Conservation (phyloP, 1,140 invertebrate genomes). For the Stenopsyche tienmushanensis region DNA sequence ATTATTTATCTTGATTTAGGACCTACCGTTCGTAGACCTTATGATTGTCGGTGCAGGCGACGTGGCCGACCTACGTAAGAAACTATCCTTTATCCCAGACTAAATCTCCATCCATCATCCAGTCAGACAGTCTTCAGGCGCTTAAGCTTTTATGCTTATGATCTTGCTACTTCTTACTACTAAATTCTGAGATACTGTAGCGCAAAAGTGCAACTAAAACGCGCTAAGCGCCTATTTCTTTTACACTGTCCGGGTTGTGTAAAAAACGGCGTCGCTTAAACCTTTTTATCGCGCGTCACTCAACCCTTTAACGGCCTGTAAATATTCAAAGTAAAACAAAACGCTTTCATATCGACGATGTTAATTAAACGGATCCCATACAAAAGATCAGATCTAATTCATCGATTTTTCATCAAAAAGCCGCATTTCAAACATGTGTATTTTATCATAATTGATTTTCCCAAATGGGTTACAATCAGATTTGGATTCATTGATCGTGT, state of each 20-base stretch:
- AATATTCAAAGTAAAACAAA: too few species aligned
- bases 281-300: slow-evolving; percentile 9
- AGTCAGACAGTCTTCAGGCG: slow-evolving; percentile 32
- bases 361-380: too few species aligned
- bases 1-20: too few species aligned
- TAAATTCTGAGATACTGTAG: neutral
- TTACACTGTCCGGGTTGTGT: slow-evolving; percentile 24
- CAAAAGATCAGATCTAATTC: too few species aligned
- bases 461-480: too few species aligned
- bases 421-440: too few species aligned
- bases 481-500: too few species aligned
- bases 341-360: too few species aligned
- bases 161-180: too few species aligned
- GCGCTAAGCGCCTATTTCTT: slow-evolving; percentile 37
- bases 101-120: slow-evolving; percentile 42
- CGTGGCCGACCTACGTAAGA: slow-evolving; percentile 34
- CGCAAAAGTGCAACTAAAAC: slow-evolving; percentile 21
- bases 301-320: slow-evolving; percentile 17
- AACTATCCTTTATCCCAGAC: slow-evolving; percentile 42
- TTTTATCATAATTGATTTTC: too few species aligned
- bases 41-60: slow-evolving; percentile 16
- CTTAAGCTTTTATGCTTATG: slow-evolving; percentile 23
- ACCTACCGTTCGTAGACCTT: slow-evolving; percentile 3
- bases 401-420: too few species aligned
- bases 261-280: slow-evolving; percentile 35